Base-by-base conservation (phyloP, 2,113 vertebrate genomes). In the Etheostoma spectabile region DNA sequence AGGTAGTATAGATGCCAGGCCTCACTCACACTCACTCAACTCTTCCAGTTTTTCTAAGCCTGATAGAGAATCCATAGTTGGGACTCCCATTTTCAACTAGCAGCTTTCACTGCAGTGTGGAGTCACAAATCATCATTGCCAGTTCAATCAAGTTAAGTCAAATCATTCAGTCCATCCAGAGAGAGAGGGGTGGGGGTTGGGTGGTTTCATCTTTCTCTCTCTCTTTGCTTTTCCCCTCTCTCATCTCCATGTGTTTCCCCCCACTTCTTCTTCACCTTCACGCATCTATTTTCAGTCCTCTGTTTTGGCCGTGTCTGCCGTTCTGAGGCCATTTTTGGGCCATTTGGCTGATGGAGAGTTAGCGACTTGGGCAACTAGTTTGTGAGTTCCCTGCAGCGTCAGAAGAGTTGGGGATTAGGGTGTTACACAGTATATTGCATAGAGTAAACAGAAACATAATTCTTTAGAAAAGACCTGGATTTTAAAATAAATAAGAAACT, bases 301-400 rank as follows among this genome's bases (percentile, higher is more conserved):
- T 93, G n/a, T 91, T 97, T 96, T 89, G 95, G 95, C 95, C 89
- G 94, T 94, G 94, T 96, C 95, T 95, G 95, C 95, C n/a, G n/a
- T 94, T 94, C 94, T 96, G 95, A 93, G 93, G 92, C 95, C 95
- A 91, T 73, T 69, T 53, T 27, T 80, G 95, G n/a, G 95, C 94
- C 60, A 78, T 19, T 66, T 57, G 80, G 95, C 94, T 93, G 96
- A 95, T 92, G 95, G 94, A 95, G 95, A 95, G 95, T 91, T 94
- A 93, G 95, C 94, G 94, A 95, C 94, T 95, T 92, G 93, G 89
- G n/a, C n/a, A n/a, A 92, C 94, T 95, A 95, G 94, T 94, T 95
- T 95, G 95, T 93, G 95, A 96, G 95, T 97, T 96, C 96, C 95
- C 97, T 97, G 95, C 93, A 94, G 95, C 94, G 95, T 94, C 92